Percentiles rank a stretch among this genome's conserved stretches.
Evolutionary conservation across 2,113 vertebrate species (phyloP).

Genomic region (Gavia stellata): DNA sequence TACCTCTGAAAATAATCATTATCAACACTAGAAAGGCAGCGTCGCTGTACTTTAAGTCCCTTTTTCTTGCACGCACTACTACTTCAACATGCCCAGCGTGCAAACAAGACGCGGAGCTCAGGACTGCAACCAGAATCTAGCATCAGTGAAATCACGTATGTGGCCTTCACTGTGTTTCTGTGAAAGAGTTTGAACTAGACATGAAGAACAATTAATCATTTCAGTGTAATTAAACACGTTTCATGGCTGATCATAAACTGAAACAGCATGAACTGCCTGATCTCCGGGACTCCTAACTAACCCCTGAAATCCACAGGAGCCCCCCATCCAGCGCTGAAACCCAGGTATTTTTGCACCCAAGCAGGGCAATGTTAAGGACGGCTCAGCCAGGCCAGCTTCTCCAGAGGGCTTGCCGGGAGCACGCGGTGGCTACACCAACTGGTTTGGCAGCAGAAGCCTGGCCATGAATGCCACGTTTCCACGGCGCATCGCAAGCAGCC

Average conservation of each 20-base stretch:
- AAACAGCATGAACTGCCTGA: background rate
- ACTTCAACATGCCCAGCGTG: background rate
- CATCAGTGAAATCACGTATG: accelerated
- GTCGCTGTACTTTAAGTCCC: background rate
- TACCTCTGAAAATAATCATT: background rate
- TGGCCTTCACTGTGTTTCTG: accelerated
- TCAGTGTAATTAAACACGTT: background rate
- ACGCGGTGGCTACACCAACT: accelerated
- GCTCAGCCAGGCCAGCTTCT: background rate
- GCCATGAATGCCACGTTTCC: background rate
- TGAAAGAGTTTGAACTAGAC: background rate
- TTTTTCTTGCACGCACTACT: background rate
- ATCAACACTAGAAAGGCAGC: background rate
- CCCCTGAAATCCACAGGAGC: background rate
- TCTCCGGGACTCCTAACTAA: background rate
- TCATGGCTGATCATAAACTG: background rate
- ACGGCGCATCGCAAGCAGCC: accelerated
- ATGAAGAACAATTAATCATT: background rate
- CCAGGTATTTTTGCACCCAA: background rate
- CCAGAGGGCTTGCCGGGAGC: background rate
- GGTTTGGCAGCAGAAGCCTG: background rate
- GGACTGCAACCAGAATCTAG: background rate
- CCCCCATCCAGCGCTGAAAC: background rate
- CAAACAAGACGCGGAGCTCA: background rate
- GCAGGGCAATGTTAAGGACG: background rate